phyloP scores from a whole-genome alignment of 2,113 vertebrate genomes.

The Gobius niger region DNA sequence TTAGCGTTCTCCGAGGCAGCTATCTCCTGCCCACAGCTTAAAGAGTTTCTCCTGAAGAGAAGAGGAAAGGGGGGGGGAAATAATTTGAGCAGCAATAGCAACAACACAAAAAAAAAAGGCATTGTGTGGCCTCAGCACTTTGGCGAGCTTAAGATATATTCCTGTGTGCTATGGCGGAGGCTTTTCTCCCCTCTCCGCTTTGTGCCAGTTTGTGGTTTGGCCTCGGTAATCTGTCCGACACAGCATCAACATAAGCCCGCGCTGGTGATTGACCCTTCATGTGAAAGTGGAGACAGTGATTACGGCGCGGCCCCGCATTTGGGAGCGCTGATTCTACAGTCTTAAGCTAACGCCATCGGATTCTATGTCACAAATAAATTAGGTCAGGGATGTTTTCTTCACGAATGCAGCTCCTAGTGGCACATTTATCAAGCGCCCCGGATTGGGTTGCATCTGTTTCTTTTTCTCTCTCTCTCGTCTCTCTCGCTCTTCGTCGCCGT shows the following conservation, averaged over 20 bases:
- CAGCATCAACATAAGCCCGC: constrained; percentile 68
- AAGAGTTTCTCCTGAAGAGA: constrained; percentile 78
- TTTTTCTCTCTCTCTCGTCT: constrained; percentile 35
- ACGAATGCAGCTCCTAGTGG: constrained; percentile 41
- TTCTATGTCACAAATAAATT: constrained; percentile 47
- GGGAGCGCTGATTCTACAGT: constrained; percentile 20
- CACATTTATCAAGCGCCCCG: constrained; percentile 38
- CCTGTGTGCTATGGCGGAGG: constrained; percentile 47
- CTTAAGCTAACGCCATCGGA: constrained; percentile 37
- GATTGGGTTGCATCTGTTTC: constrained; percentile 62
- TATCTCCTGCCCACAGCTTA: constrained; percentile 82
- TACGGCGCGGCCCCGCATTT: constrained; percentile 34
- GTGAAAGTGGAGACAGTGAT: constrained; percentile 69
- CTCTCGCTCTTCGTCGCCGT: constrained; percentile 47
- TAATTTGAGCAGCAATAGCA: constrained; percentile 43
- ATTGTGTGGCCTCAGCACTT: constrained; percentile 74
- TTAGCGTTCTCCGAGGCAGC: constrained; percentile 68
- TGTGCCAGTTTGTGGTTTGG: constrained; percentile 60
- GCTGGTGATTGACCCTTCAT: constrained; percentile 70
- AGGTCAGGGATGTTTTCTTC: constrained; percentile 37
- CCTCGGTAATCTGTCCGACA: constrained; percentile 67
- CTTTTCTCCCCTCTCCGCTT: constrained; percentile 16
- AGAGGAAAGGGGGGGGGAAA: constrained; percentile 52
- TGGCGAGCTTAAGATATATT: constrained; percentile 67
- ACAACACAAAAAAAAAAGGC: constrained; percentile 32